Evolutionary conservation across 1,140 invertebrate genomes (phyloP), one percentile per base, ranked within the genome.

Genomic region (Achatina immaculata): DNA sequence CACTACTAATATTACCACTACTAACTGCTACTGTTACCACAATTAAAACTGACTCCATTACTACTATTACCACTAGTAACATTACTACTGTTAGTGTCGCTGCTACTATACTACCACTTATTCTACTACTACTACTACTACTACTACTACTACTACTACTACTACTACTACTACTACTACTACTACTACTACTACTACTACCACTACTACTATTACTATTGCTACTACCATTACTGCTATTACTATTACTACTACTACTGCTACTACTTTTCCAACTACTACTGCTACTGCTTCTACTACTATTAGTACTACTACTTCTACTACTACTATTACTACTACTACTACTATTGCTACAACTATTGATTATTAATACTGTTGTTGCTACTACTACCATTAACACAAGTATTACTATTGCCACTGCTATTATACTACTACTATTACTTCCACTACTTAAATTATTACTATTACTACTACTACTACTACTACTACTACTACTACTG

Each of bases 401-500:
- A 40, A 71, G 34, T 43, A 71, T 38, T 71, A 71, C 68, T 42
- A 40, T 16, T 28, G 31, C 58, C n/a, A 48, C 55, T 58, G n/a
- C 55, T 58, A 58, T 24, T 58, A 58, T 62, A 28, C 28, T 31
- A 62, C 58, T 62, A 31, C 58, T 62, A 62, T 28, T 40, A 40
- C 38, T 28, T 3, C 38, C 21, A 40, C 36, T 42, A 40, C 36
- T 42, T 7, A 2, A 7, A 40, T 38, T 71, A 71, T 38, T 42
- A 42, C 68, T 42, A 71, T 38, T 43, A 40, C 38, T 40, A 71
- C 68, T 71, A 71, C 68, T 71, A 42, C 68, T 43, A 71, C 38
- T 71, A 71, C 68, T 71, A 71, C 68, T 42, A 71, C 68, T 43
- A 71, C 68, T 42, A 71, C 68, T 71, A 71, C 68, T 71, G 40